Conservation (phyloP, 1,140 invertebrate species). For the Cotesia typhae region DNA sequence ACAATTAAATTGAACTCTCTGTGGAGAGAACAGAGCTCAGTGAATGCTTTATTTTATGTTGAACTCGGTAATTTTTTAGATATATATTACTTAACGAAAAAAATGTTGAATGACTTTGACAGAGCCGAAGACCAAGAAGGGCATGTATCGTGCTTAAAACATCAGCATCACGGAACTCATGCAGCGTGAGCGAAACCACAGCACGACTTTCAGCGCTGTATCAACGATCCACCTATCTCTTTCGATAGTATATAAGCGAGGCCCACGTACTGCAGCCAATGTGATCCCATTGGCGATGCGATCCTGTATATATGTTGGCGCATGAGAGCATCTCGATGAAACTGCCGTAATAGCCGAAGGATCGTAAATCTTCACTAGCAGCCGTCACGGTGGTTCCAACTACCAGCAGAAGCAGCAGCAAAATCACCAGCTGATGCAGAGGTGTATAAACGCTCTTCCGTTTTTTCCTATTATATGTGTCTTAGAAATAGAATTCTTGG, state of each 20-base stretch:
- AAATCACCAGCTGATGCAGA: background rate
- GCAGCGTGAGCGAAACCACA: conserved; percentile 56
- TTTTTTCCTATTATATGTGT: background rate
- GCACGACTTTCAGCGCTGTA: conserved; percentile 53
- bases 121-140: conserved; percentile 31
- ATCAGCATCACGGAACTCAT: conserved; percentile 63
- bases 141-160: conserved; percentile 31
- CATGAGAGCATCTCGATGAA: conserved; percentile 54
- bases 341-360: conserved; percentile 54
- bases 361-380: conserved; percentile 62
- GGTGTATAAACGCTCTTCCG: conserved; percentile 20
- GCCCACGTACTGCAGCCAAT: conserved; percentile 45
- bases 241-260: conserved; percentile 55
- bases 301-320: conserved; percentile 48
- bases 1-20: no score
- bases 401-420: conserved; percentile 37
- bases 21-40: no score
- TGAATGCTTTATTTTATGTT: background rate
- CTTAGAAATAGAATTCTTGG: conserved; percentile 1
- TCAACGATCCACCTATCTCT: conserved; percentile 57
- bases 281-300: conserved; percentile 62
- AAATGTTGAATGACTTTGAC: conserved; percentile 15
- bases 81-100: background rate
- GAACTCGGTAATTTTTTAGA: background rate
- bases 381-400: conserved; percentile 56